Evolutionary conservation across 2,888 invertebrate genomes (phyloP), one percentile per base, ranked within the genome.

Genomic region (Athalia rosae): DNA sequence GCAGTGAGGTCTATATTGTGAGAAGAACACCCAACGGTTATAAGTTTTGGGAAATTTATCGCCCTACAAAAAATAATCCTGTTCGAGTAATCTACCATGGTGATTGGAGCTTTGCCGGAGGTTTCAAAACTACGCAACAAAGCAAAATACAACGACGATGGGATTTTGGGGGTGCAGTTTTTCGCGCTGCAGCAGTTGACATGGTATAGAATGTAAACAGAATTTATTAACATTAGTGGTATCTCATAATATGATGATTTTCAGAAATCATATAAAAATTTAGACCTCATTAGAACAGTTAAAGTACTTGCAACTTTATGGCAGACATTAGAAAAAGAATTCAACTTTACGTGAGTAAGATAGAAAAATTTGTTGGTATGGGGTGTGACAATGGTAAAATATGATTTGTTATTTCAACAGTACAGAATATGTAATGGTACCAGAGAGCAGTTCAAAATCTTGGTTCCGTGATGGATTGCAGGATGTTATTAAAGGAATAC

Each of bases 41-140:
- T 69, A 43, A 69, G 58, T 69, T 69, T 69, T 69, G 69, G 69
- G 69, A 69, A 45, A 58, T 69, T 69, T 69, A 69, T 69, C 41
- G 45, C 41, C 53, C 69, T 8, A 43, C 58, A 3, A 69, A 56
- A 56, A 56, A 56, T n/a, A 13, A 45, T 41, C 56, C 43, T 11
- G n/a, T 45, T 69, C 56, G 69, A 11, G 43, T 43, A 13, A 58
- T 69, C 45, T 45, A 69, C 58, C 58, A 69, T 45, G 69, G 56
- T 69, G 43, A 58, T 6, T 69, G 69, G 69, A 58, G n/a, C 8
- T 3, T 41, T 13, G 13, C 56, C 7, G 50, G 13, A 58, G 69
- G 69, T 45, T 45, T 69, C 13, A 43, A 9, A 9, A 56, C 8
- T n/a, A 69, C n/a, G 13, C n/a, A 43, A 69, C 9, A 56, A 13